Conservation (phyloP, 2,113 vertebrate species). For the Amphiprion ocellaris region DNA sequence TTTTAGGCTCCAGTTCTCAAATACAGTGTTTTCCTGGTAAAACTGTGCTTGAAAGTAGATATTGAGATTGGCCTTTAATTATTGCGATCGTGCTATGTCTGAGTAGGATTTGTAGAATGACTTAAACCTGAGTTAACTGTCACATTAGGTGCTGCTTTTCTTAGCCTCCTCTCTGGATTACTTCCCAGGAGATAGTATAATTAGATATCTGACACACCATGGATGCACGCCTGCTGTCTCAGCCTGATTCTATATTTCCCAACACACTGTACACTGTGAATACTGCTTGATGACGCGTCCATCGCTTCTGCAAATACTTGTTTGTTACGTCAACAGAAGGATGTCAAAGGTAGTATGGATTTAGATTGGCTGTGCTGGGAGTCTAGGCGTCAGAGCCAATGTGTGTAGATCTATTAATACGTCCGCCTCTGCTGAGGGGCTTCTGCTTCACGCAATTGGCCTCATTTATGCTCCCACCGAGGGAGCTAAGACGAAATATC, state of each 20-base stretch:
- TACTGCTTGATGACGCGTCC: conserved; percentile 43
- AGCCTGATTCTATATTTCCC: not conserved
- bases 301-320: conserved; percentile 23
- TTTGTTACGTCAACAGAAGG: conserved; percentile 46
- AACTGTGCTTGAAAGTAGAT: too few relatives aligned
- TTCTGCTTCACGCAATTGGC: conserved; percentile 60
- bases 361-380: conserved; percentile 49
- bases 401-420: conserved; percentile 75
- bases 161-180: conserved; percentile 14
- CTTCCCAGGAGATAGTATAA: conserved; percentile 15
- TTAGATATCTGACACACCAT: conserved; percentile 32
- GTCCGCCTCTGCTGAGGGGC: conserved; percentile 57
- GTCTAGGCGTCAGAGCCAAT: conserved; percentile 49
- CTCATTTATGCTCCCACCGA: conserved; percentile 50
- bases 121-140: conserved; percentile 1
- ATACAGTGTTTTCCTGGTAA: too few relatives aligned
- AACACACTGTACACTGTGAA: conserved; percentile 12
- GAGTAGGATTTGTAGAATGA: not conserved
- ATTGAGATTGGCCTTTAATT: too few relatives aligned
- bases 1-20: too few relatives aligned
- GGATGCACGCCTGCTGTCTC: not conserved
- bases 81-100: too few relatives aligned
- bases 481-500: conserved; percentile 44
- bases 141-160: not conserved
- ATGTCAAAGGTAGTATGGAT: conserved; percentile 31